phyloP scores from a whole-genome alignment of 2,888 invertebrate genomes.

The Synanthedon tipuliformis region DNA sequence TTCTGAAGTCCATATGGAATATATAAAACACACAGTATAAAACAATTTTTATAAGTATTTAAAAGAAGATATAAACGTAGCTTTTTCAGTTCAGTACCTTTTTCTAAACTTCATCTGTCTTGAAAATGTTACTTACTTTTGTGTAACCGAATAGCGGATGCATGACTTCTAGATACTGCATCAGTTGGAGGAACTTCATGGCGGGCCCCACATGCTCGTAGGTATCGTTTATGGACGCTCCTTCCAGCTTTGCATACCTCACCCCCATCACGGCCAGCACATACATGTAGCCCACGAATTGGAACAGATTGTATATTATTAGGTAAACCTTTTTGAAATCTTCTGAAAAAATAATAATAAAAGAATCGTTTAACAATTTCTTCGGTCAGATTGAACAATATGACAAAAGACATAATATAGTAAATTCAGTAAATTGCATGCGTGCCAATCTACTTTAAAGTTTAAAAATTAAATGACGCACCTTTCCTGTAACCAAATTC shows the following conservation, averaged over 20 bases:
- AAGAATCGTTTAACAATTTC: too few species aligned
- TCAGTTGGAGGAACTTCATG: conserved; percentile 83
- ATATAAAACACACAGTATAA: too few species aligned
- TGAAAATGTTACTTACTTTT: conserved; percentile 43
- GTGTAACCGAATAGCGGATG: conserved; percentile 92
- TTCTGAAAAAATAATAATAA: conserved; percentile 54
- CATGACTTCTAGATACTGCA: conserved; percentile 88
- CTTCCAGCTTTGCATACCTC: conserved; percentile 80
- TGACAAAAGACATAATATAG: too few species aligned
- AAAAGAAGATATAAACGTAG: too few species aligned
- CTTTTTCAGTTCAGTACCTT: too few species aligned
- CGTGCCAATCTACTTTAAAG: too few species aligned
- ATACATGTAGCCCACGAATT: conserved; percentile 87
- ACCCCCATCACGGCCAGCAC: conserved; percentile 78
- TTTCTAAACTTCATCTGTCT: too few species aligned
- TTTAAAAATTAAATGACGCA: conserved; percentile 21
- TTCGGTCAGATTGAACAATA: too few species aligned
- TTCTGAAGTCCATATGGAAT: too few species aligned
- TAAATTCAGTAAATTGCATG: too few species aligned
- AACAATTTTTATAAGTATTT: too few species aligned
- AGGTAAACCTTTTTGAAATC: conserved; percentile 86
- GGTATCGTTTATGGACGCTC: conserved; percentile 75
- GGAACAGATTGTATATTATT: conserved; percentile 88
- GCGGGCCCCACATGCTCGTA: conserved; percentile 81
- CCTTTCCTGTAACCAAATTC: conserved; percentile 84